Percentiles rank a stretch among this genome's conserved stretches.
phyloP scores from a whole-genome alignment of 1,140 invertebrate species.

The Ptiloglossa arizonensis region DNA sequence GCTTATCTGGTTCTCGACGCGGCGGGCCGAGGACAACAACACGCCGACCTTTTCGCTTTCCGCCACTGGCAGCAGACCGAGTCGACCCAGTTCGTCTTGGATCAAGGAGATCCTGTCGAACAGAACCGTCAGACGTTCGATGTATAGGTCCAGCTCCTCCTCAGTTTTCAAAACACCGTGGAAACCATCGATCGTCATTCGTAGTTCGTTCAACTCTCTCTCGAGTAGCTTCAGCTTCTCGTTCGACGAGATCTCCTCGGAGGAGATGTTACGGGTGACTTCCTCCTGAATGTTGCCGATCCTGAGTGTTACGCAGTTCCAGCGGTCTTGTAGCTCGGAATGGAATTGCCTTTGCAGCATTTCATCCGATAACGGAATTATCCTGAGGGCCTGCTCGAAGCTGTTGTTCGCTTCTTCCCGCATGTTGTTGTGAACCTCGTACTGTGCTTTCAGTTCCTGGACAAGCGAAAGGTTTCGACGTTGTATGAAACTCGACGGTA shows the following conservation, averaged over 20 bases:
- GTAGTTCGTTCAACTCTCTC: constrained; percentile 87
- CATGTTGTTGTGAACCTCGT: constrained; percentile 91
- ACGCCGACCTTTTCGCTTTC: constrained; percentile 89
- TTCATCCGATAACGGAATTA: constrained; percentile 90
- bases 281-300: constrained; percentile 86
- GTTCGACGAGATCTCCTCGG: constrained; percentile 86
- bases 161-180: constrained; percentile 90
- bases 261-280: constrained; percentile 86
- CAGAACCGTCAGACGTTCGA: constrained; percentile 89
- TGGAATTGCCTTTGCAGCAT: constrained; percentile 90
- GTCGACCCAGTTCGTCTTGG: constrained; percentile 88
- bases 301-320: constrained; percentile 85
- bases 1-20: constrained; percentile 86
- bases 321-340: constrained; percentile 88
- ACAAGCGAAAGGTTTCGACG: constrained; percentile 46
- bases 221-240: constrained; percentile 89
- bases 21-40: constrained; percentile 85
- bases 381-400: constrained; percentile 89
- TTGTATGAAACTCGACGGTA: too few species aligned
- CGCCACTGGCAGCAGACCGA: constrained; percentile 87
- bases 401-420: constrained; percentile 87
- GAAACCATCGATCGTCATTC: constrained; percentile 85
- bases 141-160: constrained; percentile 90
- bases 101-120: constrained; percentile 88
- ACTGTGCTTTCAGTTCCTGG: constrained; percentile 92